phyloP scores from a whole-genome alignment of 2,113 vertebrate genomes.

The Proterorhinus semilunaris region DNA sequence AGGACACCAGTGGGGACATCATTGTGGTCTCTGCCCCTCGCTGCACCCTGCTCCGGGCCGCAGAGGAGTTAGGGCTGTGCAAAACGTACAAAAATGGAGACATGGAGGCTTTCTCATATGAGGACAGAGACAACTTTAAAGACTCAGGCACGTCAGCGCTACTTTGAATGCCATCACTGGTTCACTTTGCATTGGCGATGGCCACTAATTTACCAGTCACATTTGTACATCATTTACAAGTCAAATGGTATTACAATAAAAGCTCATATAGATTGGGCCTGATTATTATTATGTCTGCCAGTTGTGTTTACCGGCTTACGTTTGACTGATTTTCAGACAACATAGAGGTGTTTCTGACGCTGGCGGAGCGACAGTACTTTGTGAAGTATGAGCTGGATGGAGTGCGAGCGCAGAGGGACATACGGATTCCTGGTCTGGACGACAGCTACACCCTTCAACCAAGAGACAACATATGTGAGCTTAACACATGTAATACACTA shows the following conservation, averaged over 20 bases:
- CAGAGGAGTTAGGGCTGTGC: conserved; percentile 77
- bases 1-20: conserved; percentile 73
- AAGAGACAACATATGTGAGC: conserved; percentile 75
- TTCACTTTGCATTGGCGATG: background rate
- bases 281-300: no score
- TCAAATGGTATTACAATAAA: background rate
- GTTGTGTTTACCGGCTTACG: background rate
- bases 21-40: conserved; percentile 76
- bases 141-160: conserved; percentile 64
- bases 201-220: background rate
- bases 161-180: background rate
- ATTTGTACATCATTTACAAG: background rate
- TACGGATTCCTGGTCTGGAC: conserved; percentile 74
- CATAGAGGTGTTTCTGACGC: conserved; percentile 76
- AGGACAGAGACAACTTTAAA: conserved; percentile 71
- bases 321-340: conserved; percentile 61
- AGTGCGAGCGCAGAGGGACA: conserved; percentile 66
- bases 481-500: no score
- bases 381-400: conserved; percentile 77
- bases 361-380: conserved; percentile 79
- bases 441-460: conserved; percentile 56
- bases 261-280: background rate
- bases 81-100: conserved; percentile 64
- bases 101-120: conserved; percentile 76
- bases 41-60: conserved; percentile 71